These are phyloP conservation scores for Oryzias sinensis DNA, from an alignment of 2,797 vertebrate genomes.

Conservation along the genomic window DNA sequence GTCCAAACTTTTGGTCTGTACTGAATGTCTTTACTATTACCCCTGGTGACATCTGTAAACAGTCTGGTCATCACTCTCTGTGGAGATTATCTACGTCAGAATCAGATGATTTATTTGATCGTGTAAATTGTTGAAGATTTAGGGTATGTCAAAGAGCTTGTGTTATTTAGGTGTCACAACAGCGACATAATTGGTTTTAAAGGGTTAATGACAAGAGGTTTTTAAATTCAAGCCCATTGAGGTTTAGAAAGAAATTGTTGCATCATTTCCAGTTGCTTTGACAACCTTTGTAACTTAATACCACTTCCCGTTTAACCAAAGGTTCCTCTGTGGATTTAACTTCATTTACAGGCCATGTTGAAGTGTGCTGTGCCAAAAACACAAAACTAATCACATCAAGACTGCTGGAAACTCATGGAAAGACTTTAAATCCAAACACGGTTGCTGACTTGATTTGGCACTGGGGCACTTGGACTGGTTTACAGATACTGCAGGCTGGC, in stretches of 20 bases:
- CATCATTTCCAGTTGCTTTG: background rate
- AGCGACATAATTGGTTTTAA: too few relatives aligned
- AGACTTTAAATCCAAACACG: background rate
- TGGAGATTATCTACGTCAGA: too few relatives aligned
- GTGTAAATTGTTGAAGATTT: too few relatives aligned
- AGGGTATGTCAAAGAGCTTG: too few relatives aligned
- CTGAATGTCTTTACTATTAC: constrained; percentile 35
- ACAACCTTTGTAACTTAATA: background rate
- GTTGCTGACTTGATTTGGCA: background rate
- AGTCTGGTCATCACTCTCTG: background rate
- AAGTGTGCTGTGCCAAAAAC: background rate
- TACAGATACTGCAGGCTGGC: too few relatives aligned
- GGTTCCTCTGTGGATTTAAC: background rate
- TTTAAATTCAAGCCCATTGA: background rate
- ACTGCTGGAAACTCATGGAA: background rate
- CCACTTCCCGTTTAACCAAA: background rate
- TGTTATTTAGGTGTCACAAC: too few relatives aligned
- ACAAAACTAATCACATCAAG: background rate
- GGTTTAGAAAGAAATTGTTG: background rate
- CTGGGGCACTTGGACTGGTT: too few relatives aligned
- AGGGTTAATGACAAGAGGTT: too few relatives aligned
- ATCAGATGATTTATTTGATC: too few relatives aligned
- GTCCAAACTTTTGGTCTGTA: too few relatives aligned
- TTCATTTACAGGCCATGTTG: background rate
- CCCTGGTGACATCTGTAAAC: constrained; percentile 25